Evolutionary conservation across 2,113 vertebrate genomes (phyloP), one percentile per base, ranked within the genome.

Genomic region (Cygnus buccinator): DNA sequence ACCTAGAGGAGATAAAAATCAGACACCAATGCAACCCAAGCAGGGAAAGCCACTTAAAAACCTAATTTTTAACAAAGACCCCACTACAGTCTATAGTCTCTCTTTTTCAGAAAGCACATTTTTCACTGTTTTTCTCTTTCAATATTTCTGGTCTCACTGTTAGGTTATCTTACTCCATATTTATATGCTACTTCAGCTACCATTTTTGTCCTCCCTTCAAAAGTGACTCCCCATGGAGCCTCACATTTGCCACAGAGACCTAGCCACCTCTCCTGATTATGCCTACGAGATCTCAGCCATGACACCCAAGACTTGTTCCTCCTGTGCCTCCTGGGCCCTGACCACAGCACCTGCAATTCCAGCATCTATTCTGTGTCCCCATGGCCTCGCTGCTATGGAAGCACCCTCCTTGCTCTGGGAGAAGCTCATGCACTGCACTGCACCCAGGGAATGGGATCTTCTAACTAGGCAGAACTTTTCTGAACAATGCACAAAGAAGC

Each of bases 1-100:
- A 99, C 97, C 99, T 98, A 92, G 43, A 85, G 44, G 31, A 91
- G 55, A 76, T 26, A 90, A 95, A 94, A 81, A 63, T 74, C 86
- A 92, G 29, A 76, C 10, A 88, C 1, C 35, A 81, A n/a, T 1
- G 7, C 57, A 83, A 81, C 10, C 9, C 0, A 5, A 84, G 37
- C 15, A 83, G 23, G 25, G 33, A 76, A 71, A 79, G 17, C 11
- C 59, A 61, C 26, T 70, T 54, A n/a, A 65, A 91, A 88, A 54
- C 2, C 19, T 86, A 48, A 37, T 4, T 54, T 70, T 26, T 63
- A 66, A 90, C 19, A 75, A 84, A 72, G 17, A 89, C 3, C 10
- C 73, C 35, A 18, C 57, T 71, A 65, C 6, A 78, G 66, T 43
- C 39, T 65, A 23, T 1, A 61, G 22, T 67, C 74, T 33, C 70